Evolutionary conservation across 2,113 vertebrate genomes (phyloP).

Genomic region (Theristicus caerulescens): DNA sequence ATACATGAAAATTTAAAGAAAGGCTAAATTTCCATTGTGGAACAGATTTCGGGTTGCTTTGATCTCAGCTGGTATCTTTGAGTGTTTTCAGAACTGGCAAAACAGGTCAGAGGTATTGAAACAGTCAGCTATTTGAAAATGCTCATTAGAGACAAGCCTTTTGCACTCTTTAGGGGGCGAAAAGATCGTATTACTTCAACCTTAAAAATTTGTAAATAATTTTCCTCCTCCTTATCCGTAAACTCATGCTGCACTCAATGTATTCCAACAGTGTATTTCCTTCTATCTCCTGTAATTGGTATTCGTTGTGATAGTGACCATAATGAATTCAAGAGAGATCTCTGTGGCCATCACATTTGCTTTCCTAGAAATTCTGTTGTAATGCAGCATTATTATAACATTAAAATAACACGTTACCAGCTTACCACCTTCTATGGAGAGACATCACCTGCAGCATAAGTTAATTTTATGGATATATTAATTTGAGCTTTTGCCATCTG

Average conservation of each 20-base stretch:
- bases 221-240: neutral
- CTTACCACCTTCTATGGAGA: conserved; percentile 5
- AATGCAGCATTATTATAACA: neutral
- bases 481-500: conserved; percentile 55
- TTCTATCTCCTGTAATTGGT: neutral
- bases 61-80: neutral
- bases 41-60: conserved; percentile 1
- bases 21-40: neutral
- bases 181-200: neutral
- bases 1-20: neutral
- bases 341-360: neutral
- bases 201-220: neutral
- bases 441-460: conserved; percentile 37
- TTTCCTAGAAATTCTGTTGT: conserved; percentile 20
- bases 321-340: conserved; percentile 47
- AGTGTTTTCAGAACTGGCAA: neutral
- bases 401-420: conserved; percentile 28
- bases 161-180: neutral
- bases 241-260: neutral
- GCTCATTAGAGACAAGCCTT: neutral
- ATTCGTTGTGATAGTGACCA: conserved; percentile 23
- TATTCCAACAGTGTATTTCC: conserved; percentile 7
- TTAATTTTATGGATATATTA: conserved; percentile 54
- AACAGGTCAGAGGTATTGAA: neutral
- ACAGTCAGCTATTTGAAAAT: neutral